Conservation (phyloP, 1,140 invertebrate genomes). For the Meloidogyne floridensis region DNA sequence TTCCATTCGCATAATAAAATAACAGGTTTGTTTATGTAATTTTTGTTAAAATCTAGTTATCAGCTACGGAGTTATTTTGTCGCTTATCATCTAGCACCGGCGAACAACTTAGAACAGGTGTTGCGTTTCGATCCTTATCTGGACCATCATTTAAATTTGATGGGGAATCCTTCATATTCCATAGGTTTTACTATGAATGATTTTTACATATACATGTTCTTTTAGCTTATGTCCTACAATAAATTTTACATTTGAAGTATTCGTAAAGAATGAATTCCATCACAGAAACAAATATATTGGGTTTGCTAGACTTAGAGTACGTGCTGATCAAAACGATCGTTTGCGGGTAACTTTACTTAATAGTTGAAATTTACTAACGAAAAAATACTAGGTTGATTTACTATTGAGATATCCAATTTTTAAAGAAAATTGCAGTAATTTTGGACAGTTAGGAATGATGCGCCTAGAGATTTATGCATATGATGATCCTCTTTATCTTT, state of each 20-base stretch:
- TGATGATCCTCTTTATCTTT: conserved; percentile 59
- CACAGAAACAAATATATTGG: not conserved
- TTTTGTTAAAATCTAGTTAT: not conserved
- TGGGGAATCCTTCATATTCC: not conserved
- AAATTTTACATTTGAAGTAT: not conserved
- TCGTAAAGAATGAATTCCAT: not conserved
- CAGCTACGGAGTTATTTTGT: not conserved
- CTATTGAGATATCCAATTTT: not conserved
- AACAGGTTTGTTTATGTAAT: conserved; percentile 3
- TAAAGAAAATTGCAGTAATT: not conserved
- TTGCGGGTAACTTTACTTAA: not conserved
- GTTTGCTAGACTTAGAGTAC: not conserved
- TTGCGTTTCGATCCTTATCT: not conserved
- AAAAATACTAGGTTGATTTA: not conserved
- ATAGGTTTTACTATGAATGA: not conserved
- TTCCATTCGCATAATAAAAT: not conserved
- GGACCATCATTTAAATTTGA: conserved; percentile 7
- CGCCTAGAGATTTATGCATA: conserved; percentile 46
- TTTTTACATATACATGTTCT: too few relatives aligned
- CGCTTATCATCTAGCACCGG: not conserved
- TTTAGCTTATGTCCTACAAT: not conserved
- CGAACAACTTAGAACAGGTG: not conserved
- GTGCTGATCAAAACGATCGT: not conserved
- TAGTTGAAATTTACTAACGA: not conserved
- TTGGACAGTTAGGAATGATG: conserved; percentile 37